Base-by-base conservation (phyloP, 2,888 invertebrate genomes). In the Eueremaeus valkanovi region DNA sequence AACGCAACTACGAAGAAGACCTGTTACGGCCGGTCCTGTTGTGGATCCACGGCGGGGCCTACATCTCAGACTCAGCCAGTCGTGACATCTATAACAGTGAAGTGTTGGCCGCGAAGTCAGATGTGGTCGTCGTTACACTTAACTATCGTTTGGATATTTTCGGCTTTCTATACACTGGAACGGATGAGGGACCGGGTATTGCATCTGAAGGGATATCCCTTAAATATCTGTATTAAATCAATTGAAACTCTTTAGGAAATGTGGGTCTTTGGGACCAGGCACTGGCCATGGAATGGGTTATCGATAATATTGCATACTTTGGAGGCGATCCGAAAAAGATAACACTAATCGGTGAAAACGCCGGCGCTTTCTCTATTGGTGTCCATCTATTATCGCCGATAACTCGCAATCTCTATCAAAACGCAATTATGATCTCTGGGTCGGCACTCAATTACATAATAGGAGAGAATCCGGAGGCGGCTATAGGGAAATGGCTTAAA, bases 321-420 rank as follows among this genome's bases (percentile, higher is more conserved):
- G 79, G 79, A 9, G 79, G 79, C 29, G 77, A 79, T 74, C 70
- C 77, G 1, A 45, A 58, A 21, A 66, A 68, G n/a, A 76, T 79
- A 1, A 79, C 79, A 13, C 5, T 79, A 24, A 66, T 75, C 55
- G 79, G 79, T n/a, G 77, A 79, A 73, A 77, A 75, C 70, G 70
- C 77, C 9, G 78, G 77, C 16, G 77, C 76, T 29, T 45, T 45
- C 27, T 75, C 70, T 45, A 36, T 72, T 29, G 66, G 74, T 9
- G 31, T 76, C 11, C 76, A 76, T n/a, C 27, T 76, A 13, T 31
- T 76, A 24, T 61, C 72, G 11, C 68, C 70, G 0, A 51, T 72
- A 31, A 61, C 49, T 42, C 24, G 72, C 21, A 40, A 36, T 45
- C 70, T 68, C 3, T 76, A 72, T 31, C 27, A 58, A 40, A 55